Conservation (phyloP, 1,140 invertebrate genomes). For the Megathymus violae region DNA sequence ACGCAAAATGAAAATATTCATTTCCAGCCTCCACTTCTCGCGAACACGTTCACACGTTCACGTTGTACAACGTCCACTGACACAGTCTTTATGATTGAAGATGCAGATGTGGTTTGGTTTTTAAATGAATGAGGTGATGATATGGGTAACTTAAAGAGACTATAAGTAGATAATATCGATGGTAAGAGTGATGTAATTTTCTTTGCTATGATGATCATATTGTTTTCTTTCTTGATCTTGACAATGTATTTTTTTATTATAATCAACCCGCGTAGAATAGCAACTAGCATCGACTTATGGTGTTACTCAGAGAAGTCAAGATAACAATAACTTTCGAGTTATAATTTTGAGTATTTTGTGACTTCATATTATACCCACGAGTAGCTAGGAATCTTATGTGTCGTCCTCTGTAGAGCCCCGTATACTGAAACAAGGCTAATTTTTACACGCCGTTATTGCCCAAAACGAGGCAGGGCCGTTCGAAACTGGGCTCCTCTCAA, state of each 20-base stretch:
- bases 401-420: conserved; percentile 11
- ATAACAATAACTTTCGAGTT: not conserved
- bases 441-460: not conserved
- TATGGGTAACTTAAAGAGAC: conserved; percentile 1
- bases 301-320: no score
- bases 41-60: conserved; percentile 12
- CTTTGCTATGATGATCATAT: no score
- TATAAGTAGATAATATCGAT: not conserved
- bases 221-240: no score
- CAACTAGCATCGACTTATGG: no score
- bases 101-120: not conserved
- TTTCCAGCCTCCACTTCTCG: conserved; percentile 27
- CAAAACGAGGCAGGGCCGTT: conserved; percentile 3
- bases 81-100: not conserved
- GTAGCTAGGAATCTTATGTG: not conserved
- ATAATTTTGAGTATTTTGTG: not conserved
- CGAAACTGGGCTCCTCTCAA: conserved; percentile 6
- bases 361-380: conserved; percentile 9
- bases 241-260: no score
- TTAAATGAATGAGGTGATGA: conserved; percentile 11
- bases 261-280: no score
- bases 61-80: conserved; percentile 27
- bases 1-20: no score
- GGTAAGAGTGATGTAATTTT: not conserved
- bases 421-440: conserved; percentile 8